phyloP scores from a whole-genome alignment of 1,140 invertebrate genomes.

The Diachasma alloeum region DNA sequence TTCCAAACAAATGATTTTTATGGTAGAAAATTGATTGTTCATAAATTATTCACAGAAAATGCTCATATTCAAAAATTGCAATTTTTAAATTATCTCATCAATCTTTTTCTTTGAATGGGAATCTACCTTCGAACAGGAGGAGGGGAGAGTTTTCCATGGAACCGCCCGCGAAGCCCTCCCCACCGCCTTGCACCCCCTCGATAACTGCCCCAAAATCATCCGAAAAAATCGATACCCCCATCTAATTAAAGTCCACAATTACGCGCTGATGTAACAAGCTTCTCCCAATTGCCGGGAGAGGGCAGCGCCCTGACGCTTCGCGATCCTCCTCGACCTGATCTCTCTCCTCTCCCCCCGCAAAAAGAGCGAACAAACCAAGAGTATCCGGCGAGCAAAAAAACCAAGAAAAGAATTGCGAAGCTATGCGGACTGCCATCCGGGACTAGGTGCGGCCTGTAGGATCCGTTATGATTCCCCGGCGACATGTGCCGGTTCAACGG shows the following conservation, averaged over 20 bases:
- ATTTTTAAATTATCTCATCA: too few species aligned
- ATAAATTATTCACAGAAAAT: too few species aligned
- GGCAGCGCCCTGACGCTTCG: not conserved
- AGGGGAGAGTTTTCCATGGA: too few species aligned
- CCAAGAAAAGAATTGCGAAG: constrained; percentile 20
- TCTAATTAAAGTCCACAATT: not conserved
- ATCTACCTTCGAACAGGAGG: too few species aligned
- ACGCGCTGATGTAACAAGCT: not conserved
- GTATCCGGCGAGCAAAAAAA: not conserved
- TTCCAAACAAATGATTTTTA: too few species aligned
- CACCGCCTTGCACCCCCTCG: too few species aligned
- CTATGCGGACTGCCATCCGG: constrained; percentile 44
- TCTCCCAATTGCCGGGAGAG: not conserved
- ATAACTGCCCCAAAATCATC: not conserved
- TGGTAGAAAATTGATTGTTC: too few species aligned
- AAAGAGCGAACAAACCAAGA: not conserved
- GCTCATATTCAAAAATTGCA: too few species aligned
- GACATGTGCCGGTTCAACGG: constrained; percentile 36
- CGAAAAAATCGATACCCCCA: not conserved
- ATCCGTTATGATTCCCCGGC: constrained; percentile 52
- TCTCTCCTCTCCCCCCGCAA: not conserved
- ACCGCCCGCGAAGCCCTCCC: too few species aligned
- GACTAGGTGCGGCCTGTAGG: constrained; percentile 54
- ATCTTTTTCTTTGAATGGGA: too few species aligned
- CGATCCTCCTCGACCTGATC: not conserved